Conservation (phyloP, 2,797 vertebrate genomes). For the Odontamblyopus lacepedii region DNA sequence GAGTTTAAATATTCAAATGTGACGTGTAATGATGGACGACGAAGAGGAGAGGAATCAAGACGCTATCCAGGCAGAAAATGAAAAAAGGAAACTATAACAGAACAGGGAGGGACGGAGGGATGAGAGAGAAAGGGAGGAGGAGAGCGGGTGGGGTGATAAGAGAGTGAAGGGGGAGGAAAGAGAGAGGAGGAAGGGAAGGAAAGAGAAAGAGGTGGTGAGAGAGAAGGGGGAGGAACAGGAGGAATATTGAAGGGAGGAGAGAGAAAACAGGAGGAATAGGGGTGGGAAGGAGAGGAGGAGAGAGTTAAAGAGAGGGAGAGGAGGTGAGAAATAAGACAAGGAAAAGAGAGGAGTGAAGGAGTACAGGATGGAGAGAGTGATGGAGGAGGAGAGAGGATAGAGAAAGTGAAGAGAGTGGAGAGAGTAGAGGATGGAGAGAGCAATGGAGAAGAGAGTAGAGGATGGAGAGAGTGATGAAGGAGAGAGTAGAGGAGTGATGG, state of each 20-base stretch:
- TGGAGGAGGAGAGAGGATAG: constrained; percentile 22
- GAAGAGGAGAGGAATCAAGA: constrained; percentile 81
- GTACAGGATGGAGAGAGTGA: not conserved
- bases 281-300: not conserved
- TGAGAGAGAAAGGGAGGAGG: not conserved
- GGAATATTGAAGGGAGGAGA: not conserved
- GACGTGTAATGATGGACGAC: constrained; percentile 83
- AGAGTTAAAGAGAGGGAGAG: constrained; percentile 41
- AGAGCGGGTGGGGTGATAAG: not conserved
- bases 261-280: not conserved
- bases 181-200: not conserved
- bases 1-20: constrained; percentile 84
- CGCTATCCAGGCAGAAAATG: constrained; percentile 85
- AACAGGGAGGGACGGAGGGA: not conserved
- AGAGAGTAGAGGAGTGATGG: too few species aligned
- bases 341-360: constrained; percentile 4
- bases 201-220: not conserved
- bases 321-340: constrained; percentile 32
- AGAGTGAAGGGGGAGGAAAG: not conserved
- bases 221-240: not conserved
- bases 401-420: constrained; percentile 31
- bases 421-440: too few species aligned
- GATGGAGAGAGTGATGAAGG: too few species aligned
- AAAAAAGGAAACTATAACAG: constrained; percentile 70
- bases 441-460: not conserved